A percentile compares a stretch with the other conserved stretches of the same genome.
phyloP scores from a whole-genome alignment of 2,797 vertebrate genomes.

The Sebastes cheni region DNA sequence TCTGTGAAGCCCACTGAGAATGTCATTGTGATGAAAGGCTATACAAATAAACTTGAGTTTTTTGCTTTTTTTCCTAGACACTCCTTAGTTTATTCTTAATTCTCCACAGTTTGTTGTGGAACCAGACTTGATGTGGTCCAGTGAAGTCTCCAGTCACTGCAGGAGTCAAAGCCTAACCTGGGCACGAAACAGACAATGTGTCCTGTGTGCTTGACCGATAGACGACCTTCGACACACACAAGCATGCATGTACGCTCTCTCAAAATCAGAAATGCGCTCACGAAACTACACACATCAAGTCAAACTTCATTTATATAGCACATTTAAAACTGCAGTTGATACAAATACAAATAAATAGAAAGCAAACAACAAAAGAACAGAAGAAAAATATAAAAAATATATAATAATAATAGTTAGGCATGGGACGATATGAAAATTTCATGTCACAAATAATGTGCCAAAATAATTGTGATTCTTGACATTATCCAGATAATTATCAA shows the following conservation, averaged over 20 bases:
- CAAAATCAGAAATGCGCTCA: slow-evolving; percentile 15
- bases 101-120: background rate
- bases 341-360: too few species aligned
- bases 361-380: background rate
- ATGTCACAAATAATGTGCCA: too few species aligned
- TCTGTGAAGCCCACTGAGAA: slow-evolving; percentile 19
- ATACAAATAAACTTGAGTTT: slow-evolving; percentile 26
- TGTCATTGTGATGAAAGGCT: slow-evolving; percentile 27
- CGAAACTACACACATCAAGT: background rate
- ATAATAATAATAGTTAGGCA: background rate
- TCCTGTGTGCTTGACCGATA: slow-evolving; percentile 71
- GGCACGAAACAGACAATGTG: slow-evolving; percentile 57
- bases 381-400: background rate
- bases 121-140: slow-evolving; percentile 27
- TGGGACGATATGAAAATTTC: too few species aligned
- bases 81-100: slow-evolving; percentile 1
- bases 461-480: too few species aligned
- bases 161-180: slow-evolving; percentile 31
- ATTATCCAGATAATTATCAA: too few species aligned
- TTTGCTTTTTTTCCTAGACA: background rate
- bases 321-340: too few species aligned
- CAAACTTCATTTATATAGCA: too few species aligned
- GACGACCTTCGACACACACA: slow-evolving; percentile 44
- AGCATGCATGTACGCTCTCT: background rate
- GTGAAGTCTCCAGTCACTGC: slow-evolving; percentile 19